These are phyloP conservation scores for Trachelus iudaicus DNA, from an alignment of 2,888 invertebrate genomes.

Conservation along the genomic window DNA sequence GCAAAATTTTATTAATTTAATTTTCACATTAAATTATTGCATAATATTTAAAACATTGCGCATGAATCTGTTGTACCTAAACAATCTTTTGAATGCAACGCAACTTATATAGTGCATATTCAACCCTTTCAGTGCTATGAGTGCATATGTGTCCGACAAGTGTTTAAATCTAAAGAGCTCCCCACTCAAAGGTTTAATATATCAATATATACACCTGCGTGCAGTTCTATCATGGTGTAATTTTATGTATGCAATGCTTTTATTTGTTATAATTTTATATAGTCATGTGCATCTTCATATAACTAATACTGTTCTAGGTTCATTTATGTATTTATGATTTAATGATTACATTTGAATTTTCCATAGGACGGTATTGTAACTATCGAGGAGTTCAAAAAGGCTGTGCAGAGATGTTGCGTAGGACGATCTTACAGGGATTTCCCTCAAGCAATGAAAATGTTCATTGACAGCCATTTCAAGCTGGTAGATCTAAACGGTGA, in stretches of 20 bases:
- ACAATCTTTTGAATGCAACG: background rate
- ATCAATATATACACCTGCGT: background rate
- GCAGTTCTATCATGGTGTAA: background rate
- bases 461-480: slow-evolving; percentile 86
- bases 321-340: background rate
- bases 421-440: slow-evolving; percentile 82
- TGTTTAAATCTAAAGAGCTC: no score
- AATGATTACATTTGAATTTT: background rate
- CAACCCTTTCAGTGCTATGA: no score
- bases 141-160: no score
- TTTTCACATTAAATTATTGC: background rate
- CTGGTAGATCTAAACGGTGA: slow-evolving; percentile 80
- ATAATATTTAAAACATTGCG: background rate
- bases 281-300: no score
- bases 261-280: background rate
- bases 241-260: background rate
- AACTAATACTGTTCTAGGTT: background rate
- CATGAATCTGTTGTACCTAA: background rate
- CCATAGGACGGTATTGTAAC: slow-evolving; percentile 83
- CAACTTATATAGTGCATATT: background rate
- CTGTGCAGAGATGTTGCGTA: slow-evolving; percentile 83
- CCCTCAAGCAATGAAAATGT: slow-evolving; percentile 87
- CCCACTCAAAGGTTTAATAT: background rate
- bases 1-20: no score
- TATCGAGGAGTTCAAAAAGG: slow-evolving; percentile 83